phyloP scores from a whole-genome alignment of 2,888 invertebrate genomes.

The Tipula helvola region DNA sequence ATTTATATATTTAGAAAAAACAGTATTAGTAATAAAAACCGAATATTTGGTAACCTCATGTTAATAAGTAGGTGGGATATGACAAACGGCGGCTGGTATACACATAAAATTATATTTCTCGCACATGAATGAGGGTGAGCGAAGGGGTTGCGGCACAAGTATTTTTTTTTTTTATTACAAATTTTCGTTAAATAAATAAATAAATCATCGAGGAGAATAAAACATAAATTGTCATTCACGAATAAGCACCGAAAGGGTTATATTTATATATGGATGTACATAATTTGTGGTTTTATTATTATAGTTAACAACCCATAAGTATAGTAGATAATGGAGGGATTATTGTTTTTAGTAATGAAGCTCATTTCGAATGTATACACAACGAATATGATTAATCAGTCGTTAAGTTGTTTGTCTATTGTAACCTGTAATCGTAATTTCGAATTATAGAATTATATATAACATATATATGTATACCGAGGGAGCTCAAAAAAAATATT shows the following conservation, averaged over 20 bases:
- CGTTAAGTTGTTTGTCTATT: not conserved
- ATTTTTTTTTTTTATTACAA: not conserved
- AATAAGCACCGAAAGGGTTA: constrained; percentile 9
- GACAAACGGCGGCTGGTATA: not conserved
- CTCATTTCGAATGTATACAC: not conserved
- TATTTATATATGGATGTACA: not conserved
- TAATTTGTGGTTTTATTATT: constrained; percentile 9
- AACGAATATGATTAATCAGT: not conserved
- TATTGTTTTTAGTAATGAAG: not conserved
- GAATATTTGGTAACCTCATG: not conserved
- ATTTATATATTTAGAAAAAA: not conserved
- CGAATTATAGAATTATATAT: not conserved
- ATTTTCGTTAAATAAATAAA: not conserved
- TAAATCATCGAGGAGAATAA: constrained; percentile 5
- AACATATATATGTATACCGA: no score
- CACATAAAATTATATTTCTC: not conserved
- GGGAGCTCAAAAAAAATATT: no score
- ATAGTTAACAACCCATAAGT: not conserved
- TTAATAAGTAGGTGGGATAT: not conserved
- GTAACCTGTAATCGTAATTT: not conserved
- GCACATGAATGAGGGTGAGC: not conserved
- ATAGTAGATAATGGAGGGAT: not conserved
- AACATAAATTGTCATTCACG: constrained; percentile 7
- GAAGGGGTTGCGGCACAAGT: not conserved
- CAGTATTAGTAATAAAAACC: not conserved